Evolutionary conservation across 1,140 invertebrate species (phyloP).

Genomic region (Pissodes strobi): DNA sequence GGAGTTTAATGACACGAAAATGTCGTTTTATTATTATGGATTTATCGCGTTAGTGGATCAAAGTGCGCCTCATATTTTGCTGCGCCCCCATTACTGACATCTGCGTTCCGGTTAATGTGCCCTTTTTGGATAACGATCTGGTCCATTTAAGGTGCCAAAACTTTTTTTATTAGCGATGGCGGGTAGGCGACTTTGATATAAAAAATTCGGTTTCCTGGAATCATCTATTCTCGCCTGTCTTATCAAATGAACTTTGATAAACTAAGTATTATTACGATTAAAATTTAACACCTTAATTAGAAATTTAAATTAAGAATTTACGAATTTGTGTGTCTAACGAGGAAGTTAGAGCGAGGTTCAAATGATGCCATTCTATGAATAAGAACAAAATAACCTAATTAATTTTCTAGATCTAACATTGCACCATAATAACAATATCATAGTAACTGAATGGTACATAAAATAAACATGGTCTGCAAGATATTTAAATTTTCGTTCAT

Average conservation of each 20-base stretch:
- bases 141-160: slow-evolving; percentile 40
- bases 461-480: no score
- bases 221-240: slow-evolving; percentile 7
- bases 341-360: no score
- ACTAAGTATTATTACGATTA: slow-evolving; percentile 5
- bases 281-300: no score
- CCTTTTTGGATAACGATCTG: slow-evolving; percentile 42
- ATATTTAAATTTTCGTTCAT: no score
- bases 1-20: slow-evolving; percentile 41
- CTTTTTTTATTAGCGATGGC: slow-evolving; percentile 40
- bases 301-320: no score
- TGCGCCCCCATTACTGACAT: slow-evolving; percentile 35
- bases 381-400: no score
- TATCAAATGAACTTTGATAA: slow-evolving; percentile 16
- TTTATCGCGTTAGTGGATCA: slow-evolving; percentile 36
- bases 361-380: no score
- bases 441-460: no score
- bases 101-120: slow-evolving; percentile 35
- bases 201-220: slow-evolving; percentile 12
- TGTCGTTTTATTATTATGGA: slow-evolving; percentile 39
- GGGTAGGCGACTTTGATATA: slow-evolving; percentile 23
- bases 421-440: no score
- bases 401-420: no score
- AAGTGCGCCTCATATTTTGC: slow-evolving; percentile 26
- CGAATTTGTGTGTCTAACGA: no score